Evolutionary conservation across 2,888 invertebrate species (phyloP).

Genomic region (Pristionchus exspectatus): DNA sequence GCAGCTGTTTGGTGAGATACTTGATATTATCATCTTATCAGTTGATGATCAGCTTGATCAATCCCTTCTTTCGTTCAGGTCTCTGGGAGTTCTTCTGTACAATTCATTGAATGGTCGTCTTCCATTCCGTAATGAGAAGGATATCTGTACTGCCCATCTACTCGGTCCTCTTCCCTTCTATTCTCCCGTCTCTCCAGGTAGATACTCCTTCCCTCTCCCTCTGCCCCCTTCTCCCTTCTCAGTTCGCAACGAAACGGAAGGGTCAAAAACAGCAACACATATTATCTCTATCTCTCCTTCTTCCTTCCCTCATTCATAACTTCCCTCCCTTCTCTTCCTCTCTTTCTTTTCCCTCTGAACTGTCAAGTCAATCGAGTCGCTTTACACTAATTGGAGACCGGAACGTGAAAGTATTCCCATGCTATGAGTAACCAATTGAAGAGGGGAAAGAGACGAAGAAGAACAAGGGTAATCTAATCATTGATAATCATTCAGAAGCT

Average conservation of each 20-base stretch:
- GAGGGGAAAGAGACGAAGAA: neutral
- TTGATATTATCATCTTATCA: neutral
- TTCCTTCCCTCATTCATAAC: constrained; percentile 6
- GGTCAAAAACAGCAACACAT: constrained; percentile 38
- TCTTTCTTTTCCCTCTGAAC: constrained; percentile 22
- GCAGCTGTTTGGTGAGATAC: constrained; percentile 73
- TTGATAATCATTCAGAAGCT: constrained; percentile 61
- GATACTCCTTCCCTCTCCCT: neutral
- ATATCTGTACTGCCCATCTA: constrained; percentile 77
- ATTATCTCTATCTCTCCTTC: neutral
- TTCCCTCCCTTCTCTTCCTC: neutral
- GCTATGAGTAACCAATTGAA: neutral
- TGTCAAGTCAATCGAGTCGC: constrained; percentile 6
- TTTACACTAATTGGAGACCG: constrained; percentile 42
- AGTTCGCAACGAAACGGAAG: neutral
- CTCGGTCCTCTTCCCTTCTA: constrained; percentile 77
- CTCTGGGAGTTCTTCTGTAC: constrained; percentile 75
- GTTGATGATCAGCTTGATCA: neutral
- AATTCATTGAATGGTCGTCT: constrained; percentile 75
- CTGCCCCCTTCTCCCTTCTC: constrained; percentile 17
- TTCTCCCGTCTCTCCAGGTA: constrained; percentile 68
- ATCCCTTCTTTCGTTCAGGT: constrained; percentile 56
- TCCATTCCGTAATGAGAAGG: constrained; percentile 77
- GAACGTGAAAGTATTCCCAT: neutral
- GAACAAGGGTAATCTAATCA: neutral